A percentile compares a stretch with the other conserved stretches of the same genome.
These are phyloP conservation scores for Nesometra sesokonis DNA, from an alignment of 35 echinoderm and acorn worm genomes.

Conservation along the genomic window DNA sequence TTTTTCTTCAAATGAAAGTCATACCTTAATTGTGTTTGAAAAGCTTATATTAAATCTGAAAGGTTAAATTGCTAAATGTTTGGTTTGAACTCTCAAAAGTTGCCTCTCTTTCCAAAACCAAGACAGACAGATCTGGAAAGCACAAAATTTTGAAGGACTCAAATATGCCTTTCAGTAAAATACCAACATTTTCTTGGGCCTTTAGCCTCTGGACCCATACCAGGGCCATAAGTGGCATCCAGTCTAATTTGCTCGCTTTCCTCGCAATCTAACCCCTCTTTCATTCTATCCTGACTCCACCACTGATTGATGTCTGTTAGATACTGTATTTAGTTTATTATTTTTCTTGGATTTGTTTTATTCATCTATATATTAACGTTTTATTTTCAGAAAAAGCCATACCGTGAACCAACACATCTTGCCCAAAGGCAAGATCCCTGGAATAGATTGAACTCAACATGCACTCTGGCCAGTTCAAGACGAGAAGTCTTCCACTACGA, in stretches of 20 bases:
- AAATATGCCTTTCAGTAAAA: no score
- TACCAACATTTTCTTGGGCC: neutral
- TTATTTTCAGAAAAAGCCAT: constrained; percentile 29
- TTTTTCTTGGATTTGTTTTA: neutral
- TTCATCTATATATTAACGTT: neutral
- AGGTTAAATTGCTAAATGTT: no score
- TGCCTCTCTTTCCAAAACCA: no score
- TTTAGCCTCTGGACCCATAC: neutral
- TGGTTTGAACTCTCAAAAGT: no score
- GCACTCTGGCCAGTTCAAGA: constrained; percentile 78
- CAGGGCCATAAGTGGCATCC: no score
- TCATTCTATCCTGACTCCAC: neutral
- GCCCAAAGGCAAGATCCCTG: constrained; percentile 86
- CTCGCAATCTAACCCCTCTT: neutral
- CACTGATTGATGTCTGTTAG: neutral
- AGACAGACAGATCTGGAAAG: no score
- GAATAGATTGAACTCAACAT: constrained; percentile 85
- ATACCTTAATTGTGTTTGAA: no score
- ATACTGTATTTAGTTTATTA: neutral
- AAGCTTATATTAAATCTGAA: no score
- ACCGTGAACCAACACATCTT: constrained; percentile 88
- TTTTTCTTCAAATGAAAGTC: no score
- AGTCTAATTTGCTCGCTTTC: no score
- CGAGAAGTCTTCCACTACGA: constrained; percentile 93
- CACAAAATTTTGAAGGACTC: no score